Evolutionary conservation across 2,113 vertebrate species (phyloP).

Genomic region (Lepisosteus osseus): DNA sequence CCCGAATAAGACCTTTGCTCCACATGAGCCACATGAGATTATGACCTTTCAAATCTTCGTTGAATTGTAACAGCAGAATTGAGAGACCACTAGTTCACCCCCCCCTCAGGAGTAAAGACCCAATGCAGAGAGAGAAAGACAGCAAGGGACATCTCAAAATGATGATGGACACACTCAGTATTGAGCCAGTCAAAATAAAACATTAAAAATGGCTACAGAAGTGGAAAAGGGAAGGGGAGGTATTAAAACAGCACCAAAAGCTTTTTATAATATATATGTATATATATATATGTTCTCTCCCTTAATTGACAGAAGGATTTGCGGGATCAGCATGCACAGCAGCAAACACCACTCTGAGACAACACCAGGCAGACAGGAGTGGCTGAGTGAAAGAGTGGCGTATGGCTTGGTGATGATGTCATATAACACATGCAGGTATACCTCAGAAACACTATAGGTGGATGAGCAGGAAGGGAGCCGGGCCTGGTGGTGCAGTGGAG

Average conservation of each 20-base stretch:
- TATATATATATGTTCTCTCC: no score
- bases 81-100: not conserved
- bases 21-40: not conserved
- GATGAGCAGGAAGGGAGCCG: slow-evolving; percentile 99
- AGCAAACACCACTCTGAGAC: slow-evolving; percentile 26
- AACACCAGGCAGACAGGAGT: slow-evolving; percentile 71
- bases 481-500: slow-evolving; percentile 89
- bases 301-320: slow-evolving; percentile 36
- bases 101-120: no score
- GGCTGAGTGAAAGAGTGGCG: slow-evolving; percentile 58
- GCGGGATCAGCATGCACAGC: slow-evolving; percentile 69
- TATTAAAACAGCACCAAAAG: no score
- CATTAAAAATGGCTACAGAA: not conserved
- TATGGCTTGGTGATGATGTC: slow-evolving; percentile 44
- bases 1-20: no score
- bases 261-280: no score
- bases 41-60: not conserved
- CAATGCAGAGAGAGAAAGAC: not conserved
- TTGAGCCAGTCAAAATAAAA: not conserved
- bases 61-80: not conserved
- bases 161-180: not conserved
- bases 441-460: slow-evolving; percentile 99
- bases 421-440: slow-evolving; percentile 92
- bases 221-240: not conserved
- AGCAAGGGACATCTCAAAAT: not conserved